phyloP scores from a whole-genome alignment of 2,797 vertebrate species.

The Simalia tracyae region DNA sequence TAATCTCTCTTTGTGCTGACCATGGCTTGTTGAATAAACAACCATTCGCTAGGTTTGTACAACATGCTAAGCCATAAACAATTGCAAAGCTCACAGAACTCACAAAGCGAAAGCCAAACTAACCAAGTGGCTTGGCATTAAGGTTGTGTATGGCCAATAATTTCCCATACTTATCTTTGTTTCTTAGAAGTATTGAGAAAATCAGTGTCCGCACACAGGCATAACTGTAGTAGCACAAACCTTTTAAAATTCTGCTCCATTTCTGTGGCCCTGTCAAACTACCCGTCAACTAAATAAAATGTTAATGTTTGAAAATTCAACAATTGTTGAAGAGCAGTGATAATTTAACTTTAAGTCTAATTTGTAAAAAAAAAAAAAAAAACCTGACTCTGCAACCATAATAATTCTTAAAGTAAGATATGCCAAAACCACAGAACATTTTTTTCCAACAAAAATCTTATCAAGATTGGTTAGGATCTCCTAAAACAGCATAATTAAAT shows the following conservation, averaged over 20 bases:
- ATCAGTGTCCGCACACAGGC: not conserved
- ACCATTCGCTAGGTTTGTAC: too few relatives aligned
- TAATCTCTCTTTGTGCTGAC: too few relatives aligned
- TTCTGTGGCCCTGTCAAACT: not conserved
- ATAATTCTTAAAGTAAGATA: conserved; percentile 56
- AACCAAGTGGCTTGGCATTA: too few relatives aligned
- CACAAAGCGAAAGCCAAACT: too few relatives aligned
- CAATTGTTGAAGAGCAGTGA: conserved; percentile 37
- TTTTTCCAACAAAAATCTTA: conserved; percentile 64
- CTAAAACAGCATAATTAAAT: conserved; percentile 73
- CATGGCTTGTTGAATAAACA: too few relatives aligned
- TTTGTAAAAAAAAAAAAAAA: conserved; percentile 13
- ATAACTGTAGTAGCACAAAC: not conserved
- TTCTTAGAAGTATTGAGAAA: not conserved
- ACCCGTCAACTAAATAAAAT: not conserved
- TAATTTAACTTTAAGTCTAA: conserved; percentile 36
- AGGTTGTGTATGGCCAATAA: not conserved
- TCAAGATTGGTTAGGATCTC: conserved; percentile 68
- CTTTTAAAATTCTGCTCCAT: not conserved
- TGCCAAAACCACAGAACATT: conserved; percentile 49
- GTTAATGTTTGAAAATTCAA: not conserved
- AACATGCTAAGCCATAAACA: too few relatives aligned
- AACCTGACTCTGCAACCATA: conserved; percentile 55
- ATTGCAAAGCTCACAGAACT: too few relatives aligned
- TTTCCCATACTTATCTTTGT: not conserved